Conservation (phyloP, 2,113 vertebrate species). For the Sceloporus tristichus region DNA sequence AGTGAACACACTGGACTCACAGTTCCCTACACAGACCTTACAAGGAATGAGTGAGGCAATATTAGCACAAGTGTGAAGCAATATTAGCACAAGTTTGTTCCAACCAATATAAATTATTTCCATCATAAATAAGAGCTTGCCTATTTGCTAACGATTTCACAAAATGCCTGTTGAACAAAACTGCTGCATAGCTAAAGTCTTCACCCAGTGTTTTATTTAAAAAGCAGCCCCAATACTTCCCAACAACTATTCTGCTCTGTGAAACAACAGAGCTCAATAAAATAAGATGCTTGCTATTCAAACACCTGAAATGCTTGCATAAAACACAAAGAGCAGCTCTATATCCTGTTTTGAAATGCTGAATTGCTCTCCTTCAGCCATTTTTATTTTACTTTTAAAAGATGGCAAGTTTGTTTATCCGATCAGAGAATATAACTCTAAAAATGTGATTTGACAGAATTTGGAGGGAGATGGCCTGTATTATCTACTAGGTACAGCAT, state of each 20-base stretch:
- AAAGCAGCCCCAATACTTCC: too few relatives aligned
- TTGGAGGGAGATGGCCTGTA: too few relatives aligned
- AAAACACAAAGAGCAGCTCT: background rate
- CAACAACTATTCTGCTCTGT: background rate
- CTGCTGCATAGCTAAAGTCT: background rate
- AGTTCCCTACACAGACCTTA: background rate
- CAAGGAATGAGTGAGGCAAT: background rate
- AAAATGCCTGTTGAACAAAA: background rate
- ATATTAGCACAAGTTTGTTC: background rate
- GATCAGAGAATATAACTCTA: background rate
- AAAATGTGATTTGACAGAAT: background rate
- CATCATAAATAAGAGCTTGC: background rate
- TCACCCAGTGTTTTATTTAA: background rate
- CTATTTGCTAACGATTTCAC: background rate
- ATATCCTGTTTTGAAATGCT: background rate
- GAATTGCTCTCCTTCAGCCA: background rate
- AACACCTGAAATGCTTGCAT: background rate
- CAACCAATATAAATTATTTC: background rate
- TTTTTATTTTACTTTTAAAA: background rate
- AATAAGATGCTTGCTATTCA: background rate
- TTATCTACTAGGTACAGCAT: background rate
- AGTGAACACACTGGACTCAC: background rate
- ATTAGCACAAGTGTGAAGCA: too few relatives aligned
- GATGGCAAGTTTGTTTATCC: background rate
- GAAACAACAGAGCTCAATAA: background rate